phyloP scores from a whole-genome alignment of 2,113 vertebrate species.

The Zosterops pallidus region DNA sequence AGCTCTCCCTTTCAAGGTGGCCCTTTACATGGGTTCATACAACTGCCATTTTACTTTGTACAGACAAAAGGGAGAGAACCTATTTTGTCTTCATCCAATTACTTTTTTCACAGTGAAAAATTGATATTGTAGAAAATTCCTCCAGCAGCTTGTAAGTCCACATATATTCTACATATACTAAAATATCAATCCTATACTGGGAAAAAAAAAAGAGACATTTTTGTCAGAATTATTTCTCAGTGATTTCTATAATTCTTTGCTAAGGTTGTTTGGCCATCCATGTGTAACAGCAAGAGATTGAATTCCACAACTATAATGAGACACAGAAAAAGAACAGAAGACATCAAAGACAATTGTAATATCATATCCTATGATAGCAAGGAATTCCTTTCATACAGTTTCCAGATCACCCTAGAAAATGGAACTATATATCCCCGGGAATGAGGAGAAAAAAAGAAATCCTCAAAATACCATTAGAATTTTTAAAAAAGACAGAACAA shows the following conservation, averaged over 20 bases:
- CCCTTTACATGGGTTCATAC: neutral
- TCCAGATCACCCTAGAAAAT: neutral
- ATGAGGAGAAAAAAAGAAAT: neutral
- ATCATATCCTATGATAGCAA: neutral
- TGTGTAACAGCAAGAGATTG: neutral
- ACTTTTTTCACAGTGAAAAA: neutral
- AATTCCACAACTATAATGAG: neutral
- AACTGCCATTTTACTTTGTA: neutral
- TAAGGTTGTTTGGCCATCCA: neutral
- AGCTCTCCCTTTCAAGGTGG: neutral
- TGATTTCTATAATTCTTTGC: neutral
- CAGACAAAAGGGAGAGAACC: neutral
- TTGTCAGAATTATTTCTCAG: neutral
- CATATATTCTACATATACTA: neutral
- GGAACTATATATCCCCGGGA: accelerated
- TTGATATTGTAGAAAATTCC: neutral
- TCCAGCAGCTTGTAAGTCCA: neutral
- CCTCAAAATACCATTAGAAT: neutral
- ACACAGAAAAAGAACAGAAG: neutral
- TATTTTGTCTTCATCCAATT: neutral
- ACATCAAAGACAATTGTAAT: neutral
- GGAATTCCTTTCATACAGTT: neutral
- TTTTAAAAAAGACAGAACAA: neutral
- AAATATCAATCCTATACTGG: neutral
- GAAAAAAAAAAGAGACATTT: neutral